Conservation (phyloP, 1,140 invertebrate genomes). For the Papilio xuthus region DNA sequence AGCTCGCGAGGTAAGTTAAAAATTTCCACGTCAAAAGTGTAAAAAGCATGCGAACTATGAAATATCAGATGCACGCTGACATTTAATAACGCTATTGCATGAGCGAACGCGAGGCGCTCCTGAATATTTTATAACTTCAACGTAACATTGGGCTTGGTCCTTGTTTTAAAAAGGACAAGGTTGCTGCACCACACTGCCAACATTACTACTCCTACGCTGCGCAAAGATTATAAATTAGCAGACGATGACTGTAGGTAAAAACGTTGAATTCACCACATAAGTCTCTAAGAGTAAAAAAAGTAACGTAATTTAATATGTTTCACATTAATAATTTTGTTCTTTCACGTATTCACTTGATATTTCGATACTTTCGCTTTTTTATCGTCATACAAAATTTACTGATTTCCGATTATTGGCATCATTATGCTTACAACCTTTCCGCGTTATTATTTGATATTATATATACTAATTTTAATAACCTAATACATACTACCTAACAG, state of each 20-base stretch:
- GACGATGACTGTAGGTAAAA: neutral
- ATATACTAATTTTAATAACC: too few species aligned
- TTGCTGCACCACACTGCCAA: conserved; percentile 2
- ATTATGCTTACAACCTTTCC: too few species aligned
- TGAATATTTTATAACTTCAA: conserved; percentile 31
- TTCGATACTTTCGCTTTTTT: too few species aligned
- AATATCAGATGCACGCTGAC: conserved; percentile 30
- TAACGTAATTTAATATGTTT: too few species aligned
- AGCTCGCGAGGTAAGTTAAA: conserved; percentile 20
- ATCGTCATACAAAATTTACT: too few species aligned
- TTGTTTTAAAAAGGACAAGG: conserved; percentile 34
- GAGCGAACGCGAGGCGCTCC: conserved; percentile 17
- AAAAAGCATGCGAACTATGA: conserved; percentile 24
- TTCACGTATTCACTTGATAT: too few species aligned
- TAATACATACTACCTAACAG: too few species aligned
- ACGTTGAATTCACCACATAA: neutral
- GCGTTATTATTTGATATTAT: too few species aligned
- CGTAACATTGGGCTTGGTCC: conserved; percentile 19
- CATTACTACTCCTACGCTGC: conserved; percentile 3
- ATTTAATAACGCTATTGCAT: conserved; percentile 35
- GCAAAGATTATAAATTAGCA: neutral
- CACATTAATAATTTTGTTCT: too few species aligned
- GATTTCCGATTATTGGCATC: too few species aligned
- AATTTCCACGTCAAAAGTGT: conserved; percentile 13
- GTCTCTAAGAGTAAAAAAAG: neutral